These are phyloP conservation scores for Ahaetulla prasina DNA, from an alignment of 2,113 vertebrate genomes.

Conservation along the genomic window DNA sequence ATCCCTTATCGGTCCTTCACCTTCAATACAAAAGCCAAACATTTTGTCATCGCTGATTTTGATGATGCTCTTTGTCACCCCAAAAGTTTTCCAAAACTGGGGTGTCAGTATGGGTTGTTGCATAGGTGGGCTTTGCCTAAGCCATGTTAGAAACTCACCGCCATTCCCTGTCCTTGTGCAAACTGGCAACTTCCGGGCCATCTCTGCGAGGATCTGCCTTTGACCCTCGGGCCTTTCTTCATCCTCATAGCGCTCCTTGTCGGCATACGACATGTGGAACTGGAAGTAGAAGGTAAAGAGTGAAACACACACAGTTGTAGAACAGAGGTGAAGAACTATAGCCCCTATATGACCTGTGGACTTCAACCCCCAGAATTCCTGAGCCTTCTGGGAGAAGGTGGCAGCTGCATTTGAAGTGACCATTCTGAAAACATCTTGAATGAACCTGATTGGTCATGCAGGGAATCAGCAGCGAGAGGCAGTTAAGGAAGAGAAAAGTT, in stretches of 20 bases:
- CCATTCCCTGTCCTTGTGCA: constrained; percentile 86
- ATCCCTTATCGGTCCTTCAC: background rate
- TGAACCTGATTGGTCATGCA: background rate
- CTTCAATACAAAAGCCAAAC: background rate
- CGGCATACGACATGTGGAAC: constrained; percentile 90
- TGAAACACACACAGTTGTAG: background rate
- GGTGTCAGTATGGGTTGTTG: rapidly evolving
- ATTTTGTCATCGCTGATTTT: background rate
- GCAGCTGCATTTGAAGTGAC: background rate
- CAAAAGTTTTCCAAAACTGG: rapidly evolving
- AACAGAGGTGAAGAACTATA: background rate
- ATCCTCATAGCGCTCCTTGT: constrained; percentile 90
- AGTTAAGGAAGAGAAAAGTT: background rate
- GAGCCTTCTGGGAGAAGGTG: background rate
- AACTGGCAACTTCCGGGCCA: constrained; percentile 87
- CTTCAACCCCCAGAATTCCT: background rate
- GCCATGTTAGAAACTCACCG: constrained; percentile 68
- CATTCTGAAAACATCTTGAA: background rate
- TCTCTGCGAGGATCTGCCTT: constrained; percentile 89
- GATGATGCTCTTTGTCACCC: background rate
- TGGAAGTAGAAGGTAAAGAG: constrained; percentile 55
- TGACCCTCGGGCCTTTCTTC: constrained; percentile 91
- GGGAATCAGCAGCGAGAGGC: background rate
- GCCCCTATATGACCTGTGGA: background rate
- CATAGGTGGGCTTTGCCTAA: background rate